Conservation (phyloP, 2,797 vertebrate genomes). For the Channa striata region DNA sequence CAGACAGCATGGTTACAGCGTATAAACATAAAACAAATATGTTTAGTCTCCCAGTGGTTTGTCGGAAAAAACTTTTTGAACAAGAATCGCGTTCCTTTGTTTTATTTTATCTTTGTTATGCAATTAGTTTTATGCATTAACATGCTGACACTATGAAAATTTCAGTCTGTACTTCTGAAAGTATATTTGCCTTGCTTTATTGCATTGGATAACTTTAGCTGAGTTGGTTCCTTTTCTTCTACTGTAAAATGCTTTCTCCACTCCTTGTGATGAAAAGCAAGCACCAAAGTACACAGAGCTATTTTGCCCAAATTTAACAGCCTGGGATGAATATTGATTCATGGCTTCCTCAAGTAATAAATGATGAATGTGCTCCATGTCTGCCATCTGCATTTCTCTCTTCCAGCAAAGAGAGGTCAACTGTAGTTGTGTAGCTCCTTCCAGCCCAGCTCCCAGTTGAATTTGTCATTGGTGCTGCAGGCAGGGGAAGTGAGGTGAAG, state of each 20-base stretch:
- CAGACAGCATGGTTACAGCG: not conserved
- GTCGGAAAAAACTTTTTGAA: not conserved
- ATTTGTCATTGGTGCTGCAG: slow-evolving; percentile 47
- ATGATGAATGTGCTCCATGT: slow-evolving; percentile 33
- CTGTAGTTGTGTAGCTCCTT: slow-evolving; percentile 26
- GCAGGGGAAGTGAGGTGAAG: slow-evolving; percentile 42
- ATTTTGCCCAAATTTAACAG: slow-evolving; percentile 17
- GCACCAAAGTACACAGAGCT: slow-evolving; percentile 13
- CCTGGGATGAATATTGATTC: slow-evolving; percentile 32
- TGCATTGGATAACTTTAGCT: not conserved
- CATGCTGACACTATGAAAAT: not conserved
- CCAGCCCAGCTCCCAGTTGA: slow-evolving; percentile 23
- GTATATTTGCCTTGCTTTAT: not conserved
- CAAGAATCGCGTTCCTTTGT: not conserved
- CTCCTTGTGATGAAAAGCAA: too few species aligned
- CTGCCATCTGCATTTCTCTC: slow-evolving; percentile 10
- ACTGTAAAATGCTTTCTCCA: not conserved
- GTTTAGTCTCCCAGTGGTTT: too few species aligned
- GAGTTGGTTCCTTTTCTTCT: not conserved
- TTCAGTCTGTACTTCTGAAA: not conserved
- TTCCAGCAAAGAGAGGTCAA: slow-evolving; percentile 27
- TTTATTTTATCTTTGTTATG: not conserved
- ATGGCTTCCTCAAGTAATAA: not conserved
- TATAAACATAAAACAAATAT: not conserved
- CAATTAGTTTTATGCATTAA: not conserved